phyloP scores from a whole-genome alignment of 2,797 vertebrate genomes.

The Xyrichtys novacula region DNA sequence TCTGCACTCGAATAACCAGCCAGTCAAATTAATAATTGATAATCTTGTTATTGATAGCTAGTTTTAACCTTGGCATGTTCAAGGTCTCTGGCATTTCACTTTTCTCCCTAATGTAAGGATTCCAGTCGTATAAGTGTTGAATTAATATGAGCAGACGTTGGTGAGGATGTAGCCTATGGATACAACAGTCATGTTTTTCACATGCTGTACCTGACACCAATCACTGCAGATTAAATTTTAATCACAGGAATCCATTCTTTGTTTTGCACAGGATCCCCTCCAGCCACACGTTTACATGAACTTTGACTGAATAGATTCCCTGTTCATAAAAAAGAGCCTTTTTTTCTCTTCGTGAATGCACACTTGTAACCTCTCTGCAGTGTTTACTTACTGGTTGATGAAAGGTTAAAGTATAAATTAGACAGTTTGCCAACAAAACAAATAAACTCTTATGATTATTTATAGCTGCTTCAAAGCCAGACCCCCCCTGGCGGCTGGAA shows the following conservation, averaged over 20 bases:
- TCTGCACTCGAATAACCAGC: too few relatives aligned
- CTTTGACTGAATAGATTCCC: too few relatives aligned
- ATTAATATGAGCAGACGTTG: conserved; percentile 17
- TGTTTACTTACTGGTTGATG: conserved; percentile 26
- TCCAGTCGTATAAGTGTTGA: conserved; percentile 15
- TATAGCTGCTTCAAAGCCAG: conserved; percentile 55
- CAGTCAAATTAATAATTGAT: too few relatives aligned
- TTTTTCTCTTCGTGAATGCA: not conserved
- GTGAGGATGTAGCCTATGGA: conserved; percentile 24
- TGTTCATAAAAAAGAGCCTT: too few relatives aligned
- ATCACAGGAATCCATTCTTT: conserved; percentile 23
- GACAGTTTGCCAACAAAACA: conserved; percentile 55
- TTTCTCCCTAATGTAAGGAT: too few relatives aligned
- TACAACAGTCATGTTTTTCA: conserved; percentile 43
- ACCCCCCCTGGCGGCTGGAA: conserved; percentile 42
- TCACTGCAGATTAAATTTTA: conserved; percentile 40
- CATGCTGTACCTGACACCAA: conserved; percentile 40
- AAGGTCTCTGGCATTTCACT: too few relatives aligned
- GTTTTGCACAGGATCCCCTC: too few relatives aligned
- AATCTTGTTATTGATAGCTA: too few relatives aligned
- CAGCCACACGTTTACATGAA: too few relatives aligned
- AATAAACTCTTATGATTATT: conserved; percentile 66
- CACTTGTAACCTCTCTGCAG: not conserved
- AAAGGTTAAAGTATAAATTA: conserved; percentile 53
- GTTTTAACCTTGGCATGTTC: too few relatives aligned